Percentiles rank a stretch among this genome's conserved stretches.
phyloP scores from a whole-genome alignment of 2,888 invertebrate species.

The Drosophila maculinotata region DNA sequence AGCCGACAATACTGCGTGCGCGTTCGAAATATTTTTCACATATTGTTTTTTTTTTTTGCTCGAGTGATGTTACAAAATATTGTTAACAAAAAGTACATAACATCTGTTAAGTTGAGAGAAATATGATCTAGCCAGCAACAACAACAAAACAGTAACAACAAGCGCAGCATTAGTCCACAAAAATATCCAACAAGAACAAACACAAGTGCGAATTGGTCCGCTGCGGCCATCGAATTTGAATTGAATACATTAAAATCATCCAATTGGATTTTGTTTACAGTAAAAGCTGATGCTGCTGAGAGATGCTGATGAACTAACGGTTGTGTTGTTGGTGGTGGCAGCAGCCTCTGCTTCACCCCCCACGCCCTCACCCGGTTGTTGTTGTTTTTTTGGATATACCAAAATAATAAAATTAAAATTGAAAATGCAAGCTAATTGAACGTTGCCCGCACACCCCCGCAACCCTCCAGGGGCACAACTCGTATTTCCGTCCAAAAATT shows the following conservation, averaged over 20 bases:
- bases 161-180: conserved; percentile 44
- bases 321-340: conserved; percentile 34
- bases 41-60: conserved; percentile 25
- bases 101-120: background rate
- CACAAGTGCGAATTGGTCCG: conserved; percentile 35
- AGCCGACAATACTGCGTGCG: conserved; percentile 38
- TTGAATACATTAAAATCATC: conserved; percentile 1
- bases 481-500: conserved; percentile 22
- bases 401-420: conserved; percentile 46
- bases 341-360: conserved; percentile 24
- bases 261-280: conserved; percentile 27
- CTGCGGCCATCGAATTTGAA: conserved; percentile 18
- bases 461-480: background rate
- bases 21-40: conserved; percentile 36
- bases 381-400: conserved; percentile 8
- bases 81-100: conserved; percentile 8
- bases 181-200: conserved; percentile 42
- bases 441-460: conserved; percentile 3
- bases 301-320: conserved; percentile 41
- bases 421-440: conserved; percentile 38
- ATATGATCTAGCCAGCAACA: background rate
- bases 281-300: conserved; percentile 18
- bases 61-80: conserved; percentile 26
- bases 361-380: too few species aligned
- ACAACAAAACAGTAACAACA: conserved; percentile 12